phyloP scores from a whole-genome alignment of 2,797 vertebrate species.

The Sebastes itinus region DNA sequence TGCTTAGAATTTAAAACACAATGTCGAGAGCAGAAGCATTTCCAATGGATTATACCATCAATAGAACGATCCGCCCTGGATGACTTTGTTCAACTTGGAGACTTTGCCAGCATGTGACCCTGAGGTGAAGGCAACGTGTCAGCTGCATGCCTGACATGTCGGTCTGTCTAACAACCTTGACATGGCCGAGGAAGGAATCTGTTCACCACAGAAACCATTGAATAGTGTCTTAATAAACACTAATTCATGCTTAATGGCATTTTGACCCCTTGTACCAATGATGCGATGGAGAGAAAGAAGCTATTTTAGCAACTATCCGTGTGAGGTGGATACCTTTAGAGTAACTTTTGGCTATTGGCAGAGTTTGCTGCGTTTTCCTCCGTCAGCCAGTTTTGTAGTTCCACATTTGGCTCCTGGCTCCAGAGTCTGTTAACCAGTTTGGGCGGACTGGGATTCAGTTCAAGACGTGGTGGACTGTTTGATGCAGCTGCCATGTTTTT shows the following conservation, averaged over 20 bases:
- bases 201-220: background rate
- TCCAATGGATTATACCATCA: background rate
- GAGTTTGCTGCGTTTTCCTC: background rate
- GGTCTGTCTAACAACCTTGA: background rate
- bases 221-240: background rate
- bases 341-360: background rate
- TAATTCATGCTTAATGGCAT: background rate
- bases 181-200: background rate
- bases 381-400: background rate
- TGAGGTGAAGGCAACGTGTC: background rate
- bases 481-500: background rate
- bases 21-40: background rate
- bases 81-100: background rate
- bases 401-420: background rate
- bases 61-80: background rate
- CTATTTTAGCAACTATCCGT: background rate
- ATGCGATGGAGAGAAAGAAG: background rate
- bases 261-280: background rate
- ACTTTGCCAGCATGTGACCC: background rate
- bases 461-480: background rate
- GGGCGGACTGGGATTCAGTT: background rate
- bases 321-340: background rate
- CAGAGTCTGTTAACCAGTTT: background rate
- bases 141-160: background rate
- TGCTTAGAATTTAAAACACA: background rate